These are phyloP conservation scores for Ispidina lecontei DNA, from an alignment of 2,797 vertebrate genomes.

Conservation along the genomic window DNA sequence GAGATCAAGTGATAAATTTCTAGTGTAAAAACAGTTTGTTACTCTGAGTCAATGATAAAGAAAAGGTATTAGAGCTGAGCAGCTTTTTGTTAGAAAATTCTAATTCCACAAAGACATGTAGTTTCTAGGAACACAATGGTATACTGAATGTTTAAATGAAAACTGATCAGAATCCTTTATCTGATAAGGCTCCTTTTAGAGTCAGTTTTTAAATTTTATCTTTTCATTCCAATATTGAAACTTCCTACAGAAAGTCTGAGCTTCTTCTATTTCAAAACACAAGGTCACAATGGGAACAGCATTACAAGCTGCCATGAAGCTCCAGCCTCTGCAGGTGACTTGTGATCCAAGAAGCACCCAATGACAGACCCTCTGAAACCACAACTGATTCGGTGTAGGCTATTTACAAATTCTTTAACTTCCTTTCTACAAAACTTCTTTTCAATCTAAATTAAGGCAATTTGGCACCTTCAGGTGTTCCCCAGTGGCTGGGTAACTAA, in stretches of 20 bases:
- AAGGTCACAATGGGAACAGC: fast-evolving
- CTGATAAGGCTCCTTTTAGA: background rate
- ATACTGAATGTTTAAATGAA: background rate
- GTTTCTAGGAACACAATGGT: background rate
- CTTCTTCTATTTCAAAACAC: background rate
- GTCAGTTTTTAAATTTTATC: background rate
- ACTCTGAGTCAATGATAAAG: background rate
- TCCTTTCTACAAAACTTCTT: background rate
- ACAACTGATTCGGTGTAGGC: fast-evolving
- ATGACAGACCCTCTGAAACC: background rate
- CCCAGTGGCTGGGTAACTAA: background rate
- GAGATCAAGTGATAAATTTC: background rate
- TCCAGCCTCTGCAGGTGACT: background rate
- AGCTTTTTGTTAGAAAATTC: background rate
- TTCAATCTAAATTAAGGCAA: background rate
- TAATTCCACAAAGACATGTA: background rate
- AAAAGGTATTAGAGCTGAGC: background rate
- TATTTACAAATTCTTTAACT: background rate
- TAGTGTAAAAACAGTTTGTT: background rate
- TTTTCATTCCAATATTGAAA: background rate
- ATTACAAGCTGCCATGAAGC: background rate
- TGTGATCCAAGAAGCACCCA: background rate
- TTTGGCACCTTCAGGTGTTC: background rate
- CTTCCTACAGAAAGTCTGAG: background rate
- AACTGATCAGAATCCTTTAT: background rate